Conservation (phyloP, 2,113 vertebrate genomes). For the Dasyurus viverrinus region DNA sequence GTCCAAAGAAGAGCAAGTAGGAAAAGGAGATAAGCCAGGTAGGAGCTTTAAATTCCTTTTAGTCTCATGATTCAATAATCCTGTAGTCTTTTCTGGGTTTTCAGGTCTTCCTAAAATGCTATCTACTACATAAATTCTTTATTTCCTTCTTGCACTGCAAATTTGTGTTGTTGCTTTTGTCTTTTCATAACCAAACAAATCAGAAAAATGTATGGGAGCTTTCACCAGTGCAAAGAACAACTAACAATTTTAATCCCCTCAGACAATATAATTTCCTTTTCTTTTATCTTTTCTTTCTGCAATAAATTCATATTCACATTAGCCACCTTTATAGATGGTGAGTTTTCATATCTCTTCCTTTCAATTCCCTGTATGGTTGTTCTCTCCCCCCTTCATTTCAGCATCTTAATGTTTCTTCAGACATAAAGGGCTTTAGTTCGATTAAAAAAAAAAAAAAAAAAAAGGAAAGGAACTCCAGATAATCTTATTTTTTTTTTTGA, state of each 20-base stretch:
- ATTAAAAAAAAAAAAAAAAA: neutral
- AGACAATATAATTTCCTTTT: constrained; percentile 17
- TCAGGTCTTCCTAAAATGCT: neutral
- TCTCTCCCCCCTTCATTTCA: constrained; percentile 8
- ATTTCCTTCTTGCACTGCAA: neutral
- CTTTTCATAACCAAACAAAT: constrained; percentile 51
- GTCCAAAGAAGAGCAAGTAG: neutral
- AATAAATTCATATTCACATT: constrained; percentile 33
- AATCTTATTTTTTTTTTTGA: too few species aligned
- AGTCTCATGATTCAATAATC: neutral
- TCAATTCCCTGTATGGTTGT: constrained; percentile 4
- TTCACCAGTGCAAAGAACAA: constrained; percentile 30
- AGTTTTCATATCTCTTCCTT: constrained; percentile 40
- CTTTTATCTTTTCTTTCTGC: constrained; percentile 38
- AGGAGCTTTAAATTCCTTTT: neutral
- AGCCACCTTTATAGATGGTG: constrained; percentile 18
- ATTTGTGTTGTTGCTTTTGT: constrained; percentile 28
- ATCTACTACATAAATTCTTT: rapidly evolving
- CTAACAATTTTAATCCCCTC: constrained; percentile 23
- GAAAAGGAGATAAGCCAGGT: neutral
- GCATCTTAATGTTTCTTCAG: constrained; percentile 24
- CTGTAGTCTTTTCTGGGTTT: neutral
- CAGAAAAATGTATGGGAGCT: neutral
- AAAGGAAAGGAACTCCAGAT: neutral
- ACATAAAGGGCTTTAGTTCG: neutral